Conservation (phyloP, 2,888 invertebrate species). For the Pocota personata region DNA sequence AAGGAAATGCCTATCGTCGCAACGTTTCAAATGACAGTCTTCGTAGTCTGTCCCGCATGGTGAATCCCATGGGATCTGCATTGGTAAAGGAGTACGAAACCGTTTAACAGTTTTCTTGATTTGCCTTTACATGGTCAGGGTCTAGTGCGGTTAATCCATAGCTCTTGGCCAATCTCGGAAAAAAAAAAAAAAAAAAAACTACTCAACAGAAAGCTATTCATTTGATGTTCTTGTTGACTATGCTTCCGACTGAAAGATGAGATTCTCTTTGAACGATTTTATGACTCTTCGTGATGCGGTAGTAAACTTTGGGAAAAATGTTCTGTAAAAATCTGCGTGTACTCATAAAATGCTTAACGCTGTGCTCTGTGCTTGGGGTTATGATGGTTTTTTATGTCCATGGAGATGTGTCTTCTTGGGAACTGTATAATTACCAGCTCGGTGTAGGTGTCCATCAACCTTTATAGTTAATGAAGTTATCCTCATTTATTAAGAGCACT, state of each 20-base stretch:
- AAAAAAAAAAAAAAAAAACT: not conserved
- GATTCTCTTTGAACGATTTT: not conserved
- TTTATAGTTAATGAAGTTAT: not conserved
- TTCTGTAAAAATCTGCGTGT: not conserved
- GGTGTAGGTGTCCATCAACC: slow-evolving; percentile 16
- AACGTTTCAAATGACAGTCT: slow-evolving; percentile 53
- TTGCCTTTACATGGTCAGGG: slow-evolving; percentile 29
- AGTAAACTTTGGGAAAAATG: not conserved
- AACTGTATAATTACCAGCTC: not conserved
- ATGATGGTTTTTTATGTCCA: not conserved
- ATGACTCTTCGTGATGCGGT: slow-evolving; percentile 19
- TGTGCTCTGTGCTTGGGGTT: not conserved
- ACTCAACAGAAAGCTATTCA: not conserved
- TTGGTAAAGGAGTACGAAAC: slow-evolving; percentile 23
- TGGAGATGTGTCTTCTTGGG: not conserved
- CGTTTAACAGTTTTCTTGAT: slow-evolving; percentile 19
- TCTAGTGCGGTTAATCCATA: slow-evolving; percentile 19
- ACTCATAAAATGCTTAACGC: slow-evolving; percentile 2
- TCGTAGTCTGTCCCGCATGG: not conserved
- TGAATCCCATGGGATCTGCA: slow-evolving; percentile 30
- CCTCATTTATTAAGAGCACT: not conserved
- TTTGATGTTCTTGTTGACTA: not conserved
- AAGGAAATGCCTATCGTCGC: slow-evolving; percentile 53
- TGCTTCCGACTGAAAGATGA: slow-evolving; percentile 8
- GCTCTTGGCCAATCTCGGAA: slow-evolving; percentile 21